phyloP scores from a whole-genome alignment of 2,888 invertebrate species.

The Plebejus anna region DNA sequence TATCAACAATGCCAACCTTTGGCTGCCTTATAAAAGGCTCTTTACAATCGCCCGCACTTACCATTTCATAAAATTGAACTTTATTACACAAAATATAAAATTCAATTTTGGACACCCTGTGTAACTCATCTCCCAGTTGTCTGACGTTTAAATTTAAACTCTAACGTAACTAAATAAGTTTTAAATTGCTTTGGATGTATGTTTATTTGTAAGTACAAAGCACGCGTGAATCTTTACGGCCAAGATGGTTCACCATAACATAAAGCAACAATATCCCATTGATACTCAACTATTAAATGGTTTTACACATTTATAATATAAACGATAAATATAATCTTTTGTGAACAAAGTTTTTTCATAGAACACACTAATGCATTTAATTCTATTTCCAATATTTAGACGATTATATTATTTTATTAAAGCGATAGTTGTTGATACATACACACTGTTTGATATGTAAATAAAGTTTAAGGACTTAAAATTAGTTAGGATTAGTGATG shows the following conservation, averaged over 20 bases:
- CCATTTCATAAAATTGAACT: slow-evolving; percentile 30
- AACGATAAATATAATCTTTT: slow-evolving; percentile 73
- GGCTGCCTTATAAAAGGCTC: slow-evolving; percentile 74
- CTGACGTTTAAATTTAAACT: slow-evolving; percentile 36
- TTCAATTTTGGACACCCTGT: slow-evolving; percentile 33
- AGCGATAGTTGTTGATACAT: slow-evolving; percentile 18
- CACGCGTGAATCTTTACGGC: slow-evolving; percentile 77
- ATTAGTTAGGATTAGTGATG: not conserved
- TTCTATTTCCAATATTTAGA: slow-evolving; percentile 71
- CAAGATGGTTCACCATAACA: slow-evolving; percentile 76
- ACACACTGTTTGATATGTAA: slow-evolving; percentile 9
- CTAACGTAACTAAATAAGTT: slow-evolving; percentile 34
- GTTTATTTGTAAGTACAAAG: slow-evolving; percentile 57
- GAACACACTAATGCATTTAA: slow-evolving; percentile 72
- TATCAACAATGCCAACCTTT: slow-evolving; percentile 77
- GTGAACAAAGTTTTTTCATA: slow-evolving; percentile 58
- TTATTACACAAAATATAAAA: slow-evolving; percentile 30
- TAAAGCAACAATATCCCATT: slow-evolving; percentile 75
- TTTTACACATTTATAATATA: slow-evolving; percentile 79
- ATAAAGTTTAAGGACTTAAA: not conserved
- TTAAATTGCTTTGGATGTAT: slow-evolving; percentile 38
- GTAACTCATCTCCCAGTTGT: not conserved
- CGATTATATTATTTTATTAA: slow-evolving; percentile 45
- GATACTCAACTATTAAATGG: slow-evolving; percentile 76
- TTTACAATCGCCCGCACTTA: slow-evolving; percentile 41